Evolutionary conservation across 1,140 invertebrate genomes (phyloP).

Genomic region (Drosophila murphyi): DNA sequence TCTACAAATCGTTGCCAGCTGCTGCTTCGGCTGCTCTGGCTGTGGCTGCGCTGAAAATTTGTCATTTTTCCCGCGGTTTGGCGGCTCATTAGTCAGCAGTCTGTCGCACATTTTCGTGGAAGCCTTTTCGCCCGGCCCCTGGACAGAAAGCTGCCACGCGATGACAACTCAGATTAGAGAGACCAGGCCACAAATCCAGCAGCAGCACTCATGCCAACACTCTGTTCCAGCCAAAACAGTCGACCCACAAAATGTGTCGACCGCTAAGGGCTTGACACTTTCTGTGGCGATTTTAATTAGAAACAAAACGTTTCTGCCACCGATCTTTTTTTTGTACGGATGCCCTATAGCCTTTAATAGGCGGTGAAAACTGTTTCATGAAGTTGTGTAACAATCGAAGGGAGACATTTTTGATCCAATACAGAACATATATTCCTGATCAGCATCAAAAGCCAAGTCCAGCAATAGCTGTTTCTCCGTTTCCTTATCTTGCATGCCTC

Average conservation of each 20-base stretch:
- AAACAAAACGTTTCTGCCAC: conserved; percentile 45
- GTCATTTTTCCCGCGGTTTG: conserved; percentile 82
- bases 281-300: conserved; percentile 80
- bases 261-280: conserved; percentile 70
- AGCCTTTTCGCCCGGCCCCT: conserved; percentile 46
- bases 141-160: conserved; percentile 80
- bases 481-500: no score
- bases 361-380: no score
- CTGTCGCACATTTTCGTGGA: conserved; percentile 79
- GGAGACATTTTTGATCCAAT: no score
- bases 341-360: not conserved
- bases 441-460: no score
- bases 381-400: no score
- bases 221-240: conserved; percentile 12
- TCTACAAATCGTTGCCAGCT: conserved; percentile 72
- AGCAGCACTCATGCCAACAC: not conserved
- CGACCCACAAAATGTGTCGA: conserved; percentile 65
- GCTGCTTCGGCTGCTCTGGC: conserved; percentile 19
- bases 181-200: conserved; percentile 28
- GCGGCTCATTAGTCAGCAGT: conserved; percentile 76
- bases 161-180: conserved; percentile 75
- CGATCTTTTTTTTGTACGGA: not conserved
- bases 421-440: no score
- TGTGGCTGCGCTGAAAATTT: conserved; percentile 63
- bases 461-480: no score